Conservation (phyloP, 2,113 vertebrate species). For the Ceuthmochares aereus region DNA sequence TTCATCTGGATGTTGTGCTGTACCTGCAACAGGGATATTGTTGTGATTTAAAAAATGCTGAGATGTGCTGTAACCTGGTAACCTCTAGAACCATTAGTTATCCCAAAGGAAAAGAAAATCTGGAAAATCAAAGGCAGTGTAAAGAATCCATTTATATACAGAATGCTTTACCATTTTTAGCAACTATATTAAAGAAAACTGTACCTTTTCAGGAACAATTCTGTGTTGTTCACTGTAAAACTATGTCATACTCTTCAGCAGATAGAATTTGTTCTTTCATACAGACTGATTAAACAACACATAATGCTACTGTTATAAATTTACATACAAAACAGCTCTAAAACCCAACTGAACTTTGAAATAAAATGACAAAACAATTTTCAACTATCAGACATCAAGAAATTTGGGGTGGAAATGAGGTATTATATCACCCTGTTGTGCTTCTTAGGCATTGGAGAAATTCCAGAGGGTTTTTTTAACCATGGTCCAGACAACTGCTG, state of each 20-base stretch:
- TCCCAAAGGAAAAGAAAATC: neutral
- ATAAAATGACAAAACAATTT: neutral
- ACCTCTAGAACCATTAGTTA: constrained; percentile 14
- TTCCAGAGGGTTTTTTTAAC: neutral
- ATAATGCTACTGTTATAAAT: neutral
- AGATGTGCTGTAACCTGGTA: constrained; percentile 15
- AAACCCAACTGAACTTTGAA: neutral
- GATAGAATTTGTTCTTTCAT: neutral
- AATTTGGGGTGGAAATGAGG: neutral
- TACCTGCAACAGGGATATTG: neutral
- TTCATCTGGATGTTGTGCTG: neutral
- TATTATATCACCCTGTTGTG: neutral
- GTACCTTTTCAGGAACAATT: neutral
- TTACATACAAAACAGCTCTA: neutral
- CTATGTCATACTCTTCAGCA: neutral
- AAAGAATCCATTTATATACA: neutral
- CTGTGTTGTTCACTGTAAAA: constrained; percentile 2
- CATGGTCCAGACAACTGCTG: constrained; percentile 7
- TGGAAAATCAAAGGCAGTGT: neutral
- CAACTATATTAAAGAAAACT: neutral
- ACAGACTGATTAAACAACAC: constrained; percentile 16
- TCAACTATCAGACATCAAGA: neutral
- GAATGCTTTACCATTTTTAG: neutral
- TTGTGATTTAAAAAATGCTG: constrained; percentile 12
- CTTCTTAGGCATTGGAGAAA: neutral